Base-by-base conservation (phyloP, 2,113 vertebrate genomes). In the Muntiacus muntjak region DNA sequence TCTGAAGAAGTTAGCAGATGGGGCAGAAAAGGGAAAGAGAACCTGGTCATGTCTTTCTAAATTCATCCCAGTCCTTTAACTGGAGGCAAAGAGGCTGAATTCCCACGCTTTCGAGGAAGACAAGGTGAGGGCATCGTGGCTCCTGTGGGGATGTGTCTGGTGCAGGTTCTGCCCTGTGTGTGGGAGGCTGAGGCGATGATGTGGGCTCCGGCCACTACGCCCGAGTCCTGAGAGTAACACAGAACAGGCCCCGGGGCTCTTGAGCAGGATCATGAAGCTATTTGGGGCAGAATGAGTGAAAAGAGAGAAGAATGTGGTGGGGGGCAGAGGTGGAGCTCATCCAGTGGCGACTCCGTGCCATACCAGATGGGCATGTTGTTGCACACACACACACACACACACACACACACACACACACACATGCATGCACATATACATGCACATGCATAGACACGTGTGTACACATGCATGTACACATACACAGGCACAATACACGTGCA, bases 1-100 rank as follows among this genome's bases (percentile, higher is more conserved):
- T 98, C 99, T 99, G 97, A 54, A 98, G 92, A 40, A 85, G 95
- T n/a, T 0, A 16, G 52, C 78, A 57, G 55, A 6, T 0, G 26
- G 8, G 33, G 85, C 85, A 86, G 91, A 55, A 85, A 13, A 60
- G 33, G 21, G 62, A 74, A 52, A 28, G 2, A 17, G 26, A 45
- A 36, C 0, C 2, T 19, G 71, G 74, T 10, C 7, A 10, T 4
- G 40, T 52, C 19, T 47, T 78, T 78, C 40, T 26, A 50, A 17
- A 52, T 28, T 6, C 33, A n/a, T 9, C 50, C 36, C 40, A 33
- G 1, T 33, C 40, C 85, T 58, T 90, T 21, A 19, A 3, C 87
- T 64, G 21, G 36, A 78, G 45, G 13, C 6, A 40, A 86, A 36
- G 57, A 12, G 36, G 23, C 57, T 47, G 78, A 23, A 25, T 19